A percentile compares a stretch with the other conserved stretches of the same genome.
phyloP scores from a whole-genome alignment of 2,888 invertebrate species.

The Drosophila maculinotata region DNA sequence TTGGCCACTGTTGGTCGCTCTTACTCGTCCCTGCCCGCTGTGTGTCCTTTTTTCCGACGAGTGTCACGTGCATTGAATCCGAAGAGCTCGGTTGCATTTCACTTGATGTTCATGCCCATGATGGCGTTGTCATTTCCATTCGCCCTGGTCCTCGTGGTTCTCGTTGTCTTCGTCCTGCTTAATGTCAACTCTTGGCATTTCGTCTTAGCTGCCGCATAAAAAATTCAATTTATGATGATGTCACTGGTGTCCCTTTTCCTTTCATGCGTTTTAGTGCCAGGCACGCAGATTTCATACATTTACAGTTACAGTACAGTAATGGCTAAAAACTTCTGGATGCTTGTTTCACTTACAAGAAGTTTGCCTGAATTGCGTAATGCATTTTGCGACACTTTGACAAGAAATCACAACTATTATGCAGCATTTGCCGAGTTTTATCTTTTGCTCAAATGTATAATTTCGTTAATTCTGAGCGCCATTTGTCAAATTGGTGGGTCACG shows the following conservation, averaged over 20 bases:
- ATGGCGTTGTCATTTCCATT: slow-evolving; percentile 50
- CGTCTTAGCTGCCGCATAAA: slow-evolving; percentile 67
- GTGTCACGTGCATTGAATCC: slow-evolving; percentile 74
- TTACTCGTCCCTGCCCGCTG: background rate
- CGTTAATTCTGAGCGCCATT: slow-evolving; percentile 47
- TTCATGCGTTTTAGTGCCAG: slow-evolving; percentile 52
- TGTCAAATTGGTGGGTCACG: slow-evolving; percentile 39
- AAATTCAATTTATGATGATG: slow-evolving; percentile 74
- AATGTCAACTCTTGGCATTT: slow-evolving; percentile 74
- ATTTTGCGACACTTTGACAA: slow-evolving; percentile 31
- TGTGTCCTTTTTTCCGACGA: background rate
- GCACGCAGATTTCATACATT: slow-evolving; percentile 60
- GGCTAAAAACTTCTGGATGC: slow-evolving; percentile 17
- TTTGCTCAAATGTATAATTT: slow-evolving; percentile 41
- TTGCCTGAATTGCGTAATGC: slow-evolving; percentile 11
- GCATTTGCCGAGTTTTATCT: slow-evolving; percentile 19
- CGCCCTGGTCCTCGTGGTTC: slow-evolving; percentile 32
- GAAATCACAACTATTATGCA: slow-evolving; percentile 24
- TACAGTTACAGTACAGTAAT: background rate
- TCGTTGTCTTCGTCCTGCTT: slow-evolving; percentile 60
- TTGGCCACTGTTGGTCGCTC: background rate
- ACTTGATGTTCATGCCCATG: slow-evolving; percentile 55
- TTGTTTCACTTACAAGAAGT: slow-evolving; percentile 33
- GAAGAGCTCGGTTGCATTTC: slow-evolving; percentile 66
- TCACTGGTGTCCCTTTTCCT: slow-evolving; percentile 32